Percentiles rank a stretch among this genome's conserved stretches.
phyloP scores from a whole-genome alignment of 2,888 invertebrate species.

The Ennomos erosarius region DNA sequence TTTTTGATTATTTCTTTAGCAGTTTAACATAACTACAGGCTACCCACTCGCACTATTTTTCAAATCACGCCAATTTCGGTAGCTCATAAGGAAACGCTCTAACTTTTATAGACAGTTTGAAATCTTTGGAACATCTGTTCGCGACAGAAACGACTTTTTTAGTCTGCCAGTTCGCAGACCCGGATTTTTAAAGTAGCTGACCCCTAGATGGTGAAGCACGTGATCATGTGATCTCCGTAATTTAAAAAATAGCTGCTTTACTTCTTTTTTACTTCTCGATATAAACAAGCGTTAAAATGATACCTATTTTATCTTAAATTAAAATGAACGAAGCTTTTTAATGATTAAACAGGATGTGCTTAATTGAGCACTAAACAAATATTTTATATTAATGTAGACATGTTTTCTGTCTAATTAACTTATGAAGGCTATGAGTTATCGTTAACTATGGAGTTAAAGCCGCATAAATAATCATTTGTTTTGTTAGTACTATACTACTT shows the following conservation, averaged over 20 bases:
- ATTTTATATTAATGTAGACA: constrained; percentile 10
- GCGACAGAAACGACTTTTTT: constrained; percentile 31
- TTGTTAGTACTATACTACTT: not conserved
- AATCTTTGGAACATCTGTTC: constrained; percentile 12
- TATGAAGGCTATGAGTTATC: constrained; percentile 7
- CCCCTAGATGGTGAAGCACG: constrained; percentile 41
- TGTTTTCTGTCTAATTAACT: constrained; percentile 13
- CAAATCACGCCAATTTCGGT: constrained; percentile 4
- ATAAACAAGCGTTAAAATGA: constrained; percentile 1
- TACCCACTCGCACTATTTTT: constrained; percentile 7
- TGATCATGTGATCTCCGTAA: constrained; percentile 9
- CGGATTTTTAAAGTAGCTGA: constrained; percentile 59
- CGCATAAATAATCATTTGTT: not conserved
- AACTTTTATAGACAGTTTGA: constrained; percentile 1
- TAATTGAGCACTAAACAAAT: constrained; percentile 22
- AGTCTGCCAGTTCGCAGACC: constrained; percentile 61
- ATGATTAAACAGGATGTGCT: constrained; percentile 18
- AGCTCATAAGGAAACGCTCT: constrained; percentile 12
- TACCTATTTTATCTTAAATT: constrained; percentile 13
- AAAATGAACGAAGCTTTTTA: constrained; percentile 11
- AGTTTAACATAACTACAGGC: not conserved
- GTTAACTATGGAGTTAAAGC: not conserved
- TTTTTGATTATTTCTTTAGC: no score
- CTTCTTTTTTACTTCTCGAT: constrained; percentile 16
- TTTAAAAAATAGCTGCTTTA: constrained; percentile 12